A percentile compares a stretch with the other conserved stretches of the same genome.
These are phyloP conservation scores for Lasius platythorax DNA, from an alignment of 2,888 invertebrate genomes.

Conservation along the genomic window DNA sequence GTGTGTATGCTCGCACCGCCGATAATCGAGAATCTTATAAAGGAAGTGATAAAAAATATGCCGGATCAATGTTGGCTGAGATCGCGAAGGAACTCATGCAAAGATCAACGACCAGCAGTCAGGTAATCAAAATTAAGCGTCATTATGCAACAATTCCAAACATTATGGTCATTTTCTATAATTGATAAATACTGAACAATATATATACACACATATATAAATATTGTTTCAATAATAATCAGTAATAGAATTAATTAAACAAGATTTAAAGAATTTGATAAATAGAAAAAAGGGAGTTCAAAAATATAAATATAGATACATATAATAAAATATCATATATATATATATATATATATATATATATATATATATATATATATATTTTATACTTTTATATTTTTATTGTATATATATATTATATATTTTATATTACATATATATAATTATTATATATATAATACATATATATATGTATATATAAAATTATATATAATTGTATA, in stretches of 20 bases:
- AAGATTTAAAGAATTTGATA: neutral
- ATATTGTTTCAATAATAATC: neutral
- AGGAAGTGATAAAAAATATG: slow-evolving; percentile 48
- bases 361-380: too few relatives aligned
- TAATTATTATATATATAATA: too few relatives aligned
- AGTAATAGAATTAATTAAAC: neutral
- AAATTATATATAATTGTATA: too few relatives aligned
- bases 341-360: too few relatives aligned
- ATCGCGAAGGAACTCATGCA: slow-evolving; percentile 90
- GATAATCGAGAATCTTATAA: slow-evolving; percentile 55
- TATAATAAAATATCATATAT: too few relatives aligned
- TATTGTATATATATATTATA: neutral
- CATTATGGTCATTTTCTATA: neutral
- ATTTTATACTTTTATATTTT: too few relatives aligned
- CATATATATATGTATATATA: too few relatives aligned
- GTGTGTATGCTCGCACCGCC: slow-evolving; percentile 54
- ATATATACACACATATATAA: neutral
- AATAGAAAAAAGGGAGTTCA: neutral
- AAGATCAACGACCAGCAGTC: slow-evolving; percentile 90
- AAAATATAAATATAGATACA: neutral
- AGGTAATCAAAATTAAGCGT: slow-evolving; percentile 87
- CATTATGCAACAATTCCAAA: neutral
- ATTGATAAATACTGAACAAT: neutral
- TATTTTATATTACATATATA: too few relatives aligned
- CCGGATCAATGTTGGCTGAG: slow-evolving; percentile 87